These are phyloP conservation scores for Mantis religiosa DNA, from an alignment of 2,888 invertebrate species.

Conservation along the genomic window DNA sequence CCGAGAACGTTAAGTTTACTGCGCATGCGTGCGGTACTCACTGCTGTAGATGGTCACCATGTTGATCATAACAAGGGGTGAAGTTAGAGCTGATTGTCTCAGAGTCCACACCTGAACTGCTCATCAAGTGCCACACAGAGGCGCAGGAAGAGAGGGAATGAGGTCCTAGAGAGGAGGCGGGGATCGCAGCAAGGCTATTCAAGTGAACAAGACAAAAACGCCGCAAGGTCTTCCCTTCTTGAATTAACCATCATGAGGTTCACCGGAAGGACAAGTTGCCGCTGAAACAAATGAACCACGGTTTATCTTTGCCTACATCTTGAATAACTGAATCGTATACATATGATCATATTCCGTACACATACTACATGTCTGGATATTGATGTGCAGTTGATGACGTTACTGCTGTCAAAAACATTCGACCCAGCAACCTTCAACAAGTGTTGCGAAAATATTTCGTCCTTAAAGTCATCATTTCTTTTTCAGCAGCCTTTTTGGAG, in stretches of 20 bases:
- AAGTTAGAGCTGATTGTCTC: background rate
- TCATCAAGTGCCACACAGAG: background rate
- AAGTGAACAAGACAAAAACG: background rate
- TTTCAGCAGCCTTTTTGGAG: too few relatives aligned
- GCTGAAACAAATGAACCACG: background rate
- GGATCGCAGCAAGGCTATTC: background rate
- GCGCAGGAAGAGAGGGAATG: background rate
- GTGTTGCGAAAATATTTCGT: too few relatives aligned
- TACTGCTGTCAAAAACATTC: too few relatives aligned
- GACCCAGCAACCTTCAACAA: too few relatives aligned
- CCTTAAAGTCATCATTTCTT: too few relatives aligned
- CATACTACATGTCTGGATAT: too few relatives aligned
- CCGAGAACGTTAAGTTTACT: background rate
- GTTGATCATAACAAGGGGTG: too few relatives aligned
- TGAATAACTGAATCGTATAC: too few relatives aligned
- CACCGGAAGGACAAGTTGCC: background rate
- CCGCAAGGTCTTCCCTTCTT: background rate
- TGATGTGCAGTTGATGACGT: too few relatives aligned
- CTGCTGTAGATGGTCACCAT: background rate
- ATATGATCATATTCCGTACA: too few relatives aligned
- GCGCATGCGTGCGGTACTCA: background rate
- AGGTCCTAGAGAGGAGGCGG: background rate
- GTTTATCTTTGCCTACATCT: background rate
- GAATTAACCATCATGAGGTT: background rate
- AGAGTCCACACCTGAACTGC: background rate